These are phyloP conservation scores for Drosophila borealis DNA, from an alignment of 2,888 invertebrate species.

Conservation along the genomic window DNA sequence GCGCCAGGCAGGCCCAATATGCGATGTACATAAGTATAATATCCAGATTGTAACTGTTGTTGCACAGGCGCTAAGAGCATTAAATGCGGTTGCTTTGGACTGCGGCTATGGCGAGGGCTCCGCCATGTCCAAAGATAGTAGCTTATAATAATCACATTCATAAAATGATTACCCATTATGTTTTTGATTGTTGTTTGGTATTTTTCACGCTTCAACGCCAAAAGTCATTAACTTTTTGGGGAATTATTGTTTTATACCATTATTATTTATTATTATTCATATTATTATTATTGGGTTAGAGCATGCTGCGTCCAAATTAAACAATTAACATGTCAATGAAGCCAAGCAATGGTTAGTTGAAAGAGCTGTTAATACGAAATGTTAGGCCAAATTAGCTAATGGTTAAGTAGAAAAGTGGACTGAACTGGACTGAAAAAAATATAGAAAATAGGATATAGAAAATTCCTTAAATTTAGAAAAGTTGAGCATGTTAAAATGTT, in stretches of 20 bases:
- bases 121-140: constrained; percentile 25
- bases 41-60: constrained; percentile 25
- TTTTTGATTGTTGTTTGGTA: constrained; percentile 29
- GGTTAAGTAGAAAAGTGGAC: too few relatives aligned
- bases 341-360: too few relatives aligned
- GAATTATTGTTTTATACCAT: constrained; percentile 11
- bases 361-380: too few relatives aligned
- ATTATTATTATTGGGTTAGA: constrained; percentile 12
- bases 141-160: constrained; percentile 40
- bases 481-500: too few relatives aligned
- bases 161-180: constrained; percentile 43
- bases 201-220: constrained; percentile 58
- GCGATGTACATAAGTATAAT: constrained; percentile 12
- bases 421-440: too few relatives aligned
- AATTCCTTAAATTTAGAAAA: too few relatives aligned
- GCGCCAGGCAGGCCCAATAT: constrained; percentile 18
- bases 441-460: too few relatives aligned
- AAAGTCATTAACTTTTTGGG: constrained; percentile 61
- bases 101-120: constrained; percentile 6
- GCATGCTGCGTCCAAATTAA: not conserved
- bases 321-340: not conserved
- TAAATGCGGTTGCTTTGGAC: constrained; percentile 22
- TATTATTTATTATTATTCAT: not conserved
- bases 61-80: constrained; percentile 56
- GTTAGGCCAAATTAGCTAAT: too few relatives aligned